phyloP scores from a whole-genome alignment of 2,797 vertebrate genomes.

The Argyrosomus regius region DNA sequence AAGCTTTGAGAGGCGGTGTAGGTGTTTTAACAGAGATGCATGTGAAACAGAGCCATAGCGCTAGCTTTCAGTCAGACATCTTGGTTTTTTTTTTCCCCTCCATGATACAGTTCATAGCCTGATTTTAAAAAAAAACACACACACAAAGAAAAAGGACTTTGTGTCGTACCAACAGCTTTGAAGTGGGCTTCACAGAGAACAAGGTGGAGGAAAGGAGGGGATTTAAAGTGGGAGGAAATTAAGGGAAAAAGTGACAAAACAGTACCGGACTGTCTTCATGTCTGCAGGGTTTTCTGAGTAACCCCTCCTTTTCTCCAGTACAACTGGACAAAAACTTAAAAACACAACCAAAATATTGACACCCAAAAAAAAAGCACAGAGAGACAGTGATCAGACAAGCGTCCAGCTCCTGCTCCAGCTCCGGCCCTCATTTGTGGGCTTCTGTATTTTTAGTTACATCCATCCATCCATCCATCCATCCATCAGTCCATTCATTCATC shows the following conservation, averaged over 20 bases:
- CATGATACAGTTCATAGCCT: constrained; percentile 39
- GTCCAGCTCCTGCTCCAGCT: constrained; percentile 70
- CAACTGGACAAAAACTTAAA: constrained; percentile 71
- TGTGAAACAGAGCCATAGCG: constrained; percentile 34
- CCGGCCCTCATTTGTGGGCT: constrained; percentile 50
- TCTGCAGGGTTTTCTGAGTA: constrained; percentile 60
- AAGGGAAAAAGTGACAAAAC: constrained; percentile 77
- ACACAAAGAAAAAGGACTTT: constrained; percentile 33
- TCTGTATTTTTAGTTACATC: constrained; percentile 46
- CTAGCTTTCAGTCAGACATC: constrained; percentile 50
- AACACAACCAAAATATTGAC: constrained; percentile 42
- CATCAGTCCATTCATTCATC: constrained; percentile 60
- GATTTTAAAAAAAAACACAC: constrained; percentile 24
- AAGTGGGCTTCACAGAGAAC: constrained; percentile 70
- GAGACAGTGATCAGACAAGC: constrained; percentile 78
- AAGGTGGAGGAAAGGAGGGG: constrained; percentile 59
- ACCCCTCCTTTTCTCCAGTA: constrained; percentile 77
- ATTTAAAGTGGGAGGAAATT: constrained; percentile 31
- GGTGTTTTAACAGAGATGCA: constrained; percentile 53
- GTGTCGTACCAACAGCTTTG: constrained; percentile 77
- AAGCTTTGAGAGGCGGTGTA: constrained; percentile 44
- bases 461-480: constrained; percentile 56
- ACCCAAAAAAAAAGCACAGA: constrained; percentile 10
- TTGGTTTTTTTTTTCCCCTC: constrained; percentile 15
- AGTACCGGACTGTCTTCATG: constrained; percentile 87